A percentile compares a stretch with the other conserved stretches of the same genome.
phyloP scores from a whole-genome alignment of 2,888 invertebrate species.

The Lottia scabra region DNA sequence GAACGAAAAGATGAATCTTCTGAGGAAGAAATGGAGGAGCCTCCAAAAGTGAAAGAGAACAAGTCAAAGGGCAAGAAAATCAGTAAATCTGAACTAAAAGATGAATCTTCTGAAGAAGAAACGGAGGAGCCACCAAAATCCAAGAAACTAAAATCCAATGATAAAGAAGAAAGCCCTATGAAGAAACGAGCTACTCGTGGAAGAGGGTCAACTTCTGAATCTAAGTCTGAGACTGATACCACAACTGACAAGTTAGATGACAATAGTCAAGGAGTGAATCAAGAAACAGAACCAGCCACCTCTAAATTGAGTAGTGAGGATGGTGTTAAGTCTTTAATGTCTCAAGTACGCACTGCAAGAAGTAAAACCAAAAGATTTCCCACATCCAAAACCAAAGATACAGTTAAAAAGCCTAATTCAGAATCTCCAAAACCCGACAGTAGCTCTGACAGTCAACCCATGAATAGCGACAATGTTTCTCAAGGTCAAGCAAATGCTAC shows the following conservation, averaged over 20 bases:
- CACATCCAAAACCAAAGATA: not conserved
- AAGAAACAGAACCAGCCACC: not conserved
- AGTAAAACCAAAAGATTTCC: not conserved
- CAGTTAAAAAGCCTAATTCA: no score
- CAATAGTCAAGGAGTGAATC: conserved; percentile 6
- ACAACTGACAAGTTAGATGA: conserved; percentile 19
- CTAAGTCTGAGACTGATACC: conserved; percentile 8
- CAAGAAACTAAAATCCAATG: conserved; percentile 17
- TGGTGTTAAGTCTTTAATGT: no score
- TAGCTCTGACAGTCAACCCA: not conserved
- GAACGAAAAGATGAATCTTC: conserved; percentile 27
- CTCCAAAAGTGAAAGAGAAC: conserved; percentile 10
- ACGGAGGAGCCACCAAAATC: conserved; percentile 15
- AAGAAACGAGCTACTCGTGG: conserved; percentile 23
- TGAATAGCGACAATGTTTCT: not conserved
- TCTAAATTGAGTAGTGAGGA: no score
- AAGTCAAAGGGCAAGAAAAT: not conserved
- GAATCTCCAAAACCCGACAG: not conserved
- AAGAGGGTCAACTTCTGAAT: conserved; percentile 1
- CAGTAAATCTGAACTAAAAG: conserved; percentile 15
- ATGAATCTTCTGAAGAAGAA: conserved; percentile 17
- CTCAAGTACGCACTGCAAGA: no score
- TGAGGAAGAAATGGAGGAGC: conserved; percentile 22
- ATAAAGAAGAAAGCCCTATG: conserved; percentile 22
- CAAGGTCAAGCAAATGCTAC: no score